phyloP scores from a whole-genome alignment of 2,888 invertebrate genomes.

The Empis stercorea region DNA sequence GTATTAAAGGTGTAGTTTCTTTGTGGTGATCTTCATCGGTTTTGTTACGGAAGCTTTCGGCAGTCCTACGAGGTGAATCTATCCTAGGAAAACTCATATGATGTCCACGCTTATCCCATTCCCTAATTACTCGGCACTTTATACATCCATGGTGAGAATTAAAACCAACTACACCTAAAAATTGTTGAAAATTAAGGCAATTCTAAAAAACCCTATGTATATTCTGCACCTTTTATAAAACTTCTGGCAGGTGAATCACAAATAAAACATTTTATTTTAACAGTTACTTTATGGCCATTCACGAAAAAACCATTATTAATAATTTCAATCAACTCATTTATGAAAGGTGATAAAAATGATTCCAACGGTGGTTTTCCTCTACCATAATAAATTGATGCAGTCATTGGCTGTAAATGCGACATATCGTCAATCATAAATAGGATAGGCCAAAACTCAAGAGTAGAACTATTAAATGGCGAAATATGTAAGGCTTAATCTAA shows the following conservation, averaged over 20 bases:
- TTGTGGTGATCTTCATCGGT: conserved; percentile 2
- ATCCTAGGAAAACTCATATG: background rate
- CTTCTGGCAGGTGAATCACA: background rate
- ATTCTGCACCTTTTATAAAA: background rate
- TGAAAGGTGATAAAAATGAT: background rate
- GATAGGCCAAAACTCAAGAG: background rate
- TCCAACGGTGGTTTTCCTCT: background rate
- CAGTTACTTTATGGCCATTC: background rate
- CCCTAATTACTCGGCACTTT: background rate
- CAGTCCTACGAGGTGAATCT: background rate
- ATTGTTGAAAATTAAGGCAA: background rate
- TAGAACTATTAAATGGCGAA: background rate
- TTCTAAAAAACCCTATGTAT: background rate
- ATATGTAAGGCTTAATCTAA: background rate
- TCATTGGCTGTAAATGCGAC: background rate
- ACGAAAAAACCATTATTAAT: background rate
- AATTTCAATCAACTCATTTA: background rate
- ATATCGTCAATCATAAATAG: background rate
- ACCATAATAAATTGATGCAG: background rate
- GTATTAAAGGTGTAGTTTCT: conserved; percentile 1
- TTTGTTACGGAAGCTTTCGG: background rate
- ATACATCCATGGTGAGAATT: background rate
- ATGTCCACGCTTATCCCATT: background rate
- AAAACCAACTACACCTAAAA: background rate
- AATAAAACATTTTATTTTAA: background rate